A percentile compares a stretch with the other conserved stretches of the same genome.
phyloP scores from a whole-genome alignment of 2,113 vertebrate species.

The Nycticorax nycticorax region DNA sequence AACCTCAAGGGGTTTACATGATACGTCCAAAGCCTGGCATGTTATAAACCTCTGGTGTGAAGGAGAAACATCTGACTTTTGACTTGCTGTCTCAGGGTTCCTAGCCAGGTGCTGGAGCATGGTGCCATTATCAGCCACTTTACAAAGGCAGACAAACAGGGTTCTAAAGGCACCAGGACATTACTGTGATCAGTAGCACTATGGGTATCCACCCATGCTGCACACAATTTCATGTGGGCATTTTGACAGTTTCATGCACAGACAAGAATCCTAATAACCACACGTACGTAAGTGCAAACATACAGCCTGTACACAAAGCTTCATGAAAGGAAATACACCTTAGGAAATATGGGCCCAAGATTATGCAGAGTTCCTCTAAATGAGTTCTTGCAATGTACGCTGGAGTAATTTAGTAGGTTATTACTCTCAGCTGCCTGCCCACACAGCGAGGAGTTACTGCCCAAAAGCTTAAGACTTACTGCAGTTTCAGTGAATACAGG shows the following conservation, averaged over 20 bases:
- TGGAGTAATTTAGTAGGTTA: conserved; percentile 31
- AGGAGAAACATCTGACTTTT: not conserved
- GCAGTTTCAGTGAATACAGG: not conserved
- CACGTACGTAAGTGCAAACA: not conserved
- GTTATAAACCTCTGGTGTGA: not conserved
- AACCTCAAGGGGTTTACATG: not conserved
- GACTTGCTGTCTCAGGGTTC: not conserved
- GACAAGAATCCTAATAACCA: not conserved
- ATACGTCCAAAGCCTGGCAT: not conserved
- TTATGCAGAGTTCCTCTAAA: not conserved
- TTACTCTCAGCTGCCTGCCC: conserved; percentile 28
- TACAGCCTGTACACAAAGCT: not conserved
- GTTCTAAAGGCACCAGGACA: not conserved
- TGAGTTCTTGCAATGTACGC: not conserved
- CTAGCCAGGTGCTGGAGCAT: not conserved
- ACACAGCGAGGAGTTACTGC: conserved; percentile 13
- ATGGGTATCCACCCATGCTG: not conserved
- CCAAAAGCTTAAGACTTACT: not conserved
- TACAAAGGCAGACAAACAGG: not conserved
- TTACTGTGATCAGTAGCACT: not conserved
- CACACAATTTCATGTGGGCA: not conserved
- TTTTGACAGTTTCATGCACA: not conserved
- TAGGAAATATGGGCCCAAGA: not conserved
- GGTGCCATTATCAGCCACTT: not conserved
- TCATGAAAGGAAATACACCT: not conserved